A percentile compares a stretch with the other conserved stretches of the same genome.
These are phyloP conservation scores for Caenorhabditis japonica DNA, from an alignment of 2,888 invertebrate species.

Conservation along the genomic window DNA sequence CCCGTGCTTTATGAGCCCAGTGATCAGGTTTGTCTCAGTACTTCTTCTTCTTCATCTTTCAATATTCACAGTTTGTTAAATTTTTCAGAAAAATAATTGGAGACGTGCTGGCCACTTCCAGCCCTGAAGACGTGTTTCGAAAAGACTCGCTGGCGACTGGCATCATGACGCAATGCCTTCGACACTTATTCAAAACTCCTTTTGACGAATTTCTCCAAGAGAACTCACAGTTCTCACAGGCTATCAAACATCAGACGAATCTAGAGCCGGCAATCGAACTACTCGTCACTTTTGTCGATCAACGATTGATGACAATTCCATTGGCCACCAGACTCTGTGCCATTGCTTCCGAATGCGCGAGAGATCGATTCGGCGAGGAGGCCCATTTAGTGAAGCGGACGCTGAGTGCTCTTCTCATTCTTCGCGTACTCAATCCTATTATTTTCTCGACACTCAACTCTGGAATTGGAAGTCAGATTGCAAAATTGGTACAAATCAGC, in stretches of 20 bases:
- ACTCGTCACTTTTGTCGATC: constrained; percentile 46
- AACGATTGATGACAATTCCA: constrained; percentile 34
- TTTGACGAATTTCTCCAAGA: constrained; percentile 50
- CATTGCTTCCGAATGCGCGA: constrained; percentile 39
- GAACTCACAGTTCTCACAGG: constrained; percentile 27
- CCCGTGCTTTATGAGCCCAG: constrained; percentile 22
- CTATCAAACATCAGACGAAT: constrained; percentile 11
- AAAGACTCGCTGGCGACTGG: constrained; percentile 60
- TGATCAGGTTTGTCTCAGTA: constrained; percentile 23
- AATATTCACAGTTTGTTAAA: too few relatives aligned
- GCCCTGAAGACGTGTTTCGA: constrained; percentile 54
- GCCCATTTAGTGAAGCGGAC: constrained; percentile 43
- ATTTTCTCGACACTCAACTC: constrained; percentile 39
- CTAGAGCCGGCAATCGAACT: constrained; percentile 24
- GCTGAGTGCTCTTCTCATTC: constrained; percentile 45
- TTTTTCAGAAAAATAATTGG: constrained; percentile 26
- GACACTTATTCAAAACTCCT: constrained; percentile 46
- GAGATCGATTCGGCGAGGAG: constrained; percentile 30
- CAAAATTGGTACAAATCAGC: constrained; percentile 51
- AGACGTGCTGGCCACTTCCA: constrained; percentile 37
- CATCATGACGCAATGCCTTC: constrained; percentile 53
- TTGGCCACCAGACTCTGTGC: constrained; percentile 31
- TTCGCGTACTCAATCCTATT: constrained; percentile 50
- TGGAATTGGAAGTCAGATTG: constrained; percentile 48
- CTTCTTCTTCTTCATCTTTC: constrained; percentile 2